Evolutionary conservation across 2,113 vertebrate species (phyloP).

Genomic region (Chinchilla lanigera): DNA sequence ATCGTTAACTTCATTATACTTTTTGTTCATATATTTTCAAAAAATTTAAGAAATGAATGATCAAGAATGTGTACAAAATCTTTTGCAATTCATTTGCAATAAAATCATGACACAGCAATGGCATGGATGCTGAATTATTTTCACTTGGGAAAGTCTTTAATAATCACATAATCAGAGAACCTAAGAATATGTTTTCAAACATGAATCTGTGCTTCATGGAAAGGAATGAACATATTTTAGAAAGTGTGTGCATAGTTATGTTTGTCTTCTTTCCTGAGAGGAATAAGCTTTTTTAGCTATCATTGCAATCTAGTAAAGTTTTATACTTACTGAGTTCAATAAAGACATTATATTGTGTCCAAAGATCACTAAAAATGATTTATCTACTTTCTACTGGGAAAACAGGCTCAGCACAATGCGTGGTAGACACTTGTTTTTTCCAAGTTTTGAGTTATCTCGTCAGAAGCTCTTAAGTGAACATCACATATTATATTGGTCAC

Average conservation of each 20-base stretch:
- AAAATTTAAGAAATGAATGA: background rate
- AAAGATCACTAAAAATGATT: conserved; percentile 25
- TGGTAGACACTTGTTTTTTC: background rate
- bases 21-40: background rate
- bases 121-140: background rate
- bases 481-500: background rate
- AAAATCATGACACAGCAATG: background rate
- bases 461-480: background rate
- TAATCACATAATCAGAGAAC: background rate
- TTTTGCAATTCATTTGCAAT: background rate
- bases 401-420: background rate
- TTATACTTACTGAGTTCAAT: conserved; percentile 12
- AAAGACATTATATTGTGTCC: conserved; percentile 9
- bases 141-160: background rate
- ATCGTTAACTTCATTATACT: background rate
- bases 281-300: background rate
- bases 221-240: background rate
- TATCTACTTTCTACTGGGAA: background rate
- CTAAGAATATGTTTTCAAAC: background rate
- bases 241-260: background rate
- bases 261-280: background rate
- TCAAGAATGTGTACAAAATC: background rate
- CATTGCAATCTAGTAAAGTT: background rate
- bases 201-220: background rate
- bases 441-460: background rate